Base-by-base conservation (phyloP, 2,797 vertebrate genomes). In the Craterocephalus amniculus region DNA sequence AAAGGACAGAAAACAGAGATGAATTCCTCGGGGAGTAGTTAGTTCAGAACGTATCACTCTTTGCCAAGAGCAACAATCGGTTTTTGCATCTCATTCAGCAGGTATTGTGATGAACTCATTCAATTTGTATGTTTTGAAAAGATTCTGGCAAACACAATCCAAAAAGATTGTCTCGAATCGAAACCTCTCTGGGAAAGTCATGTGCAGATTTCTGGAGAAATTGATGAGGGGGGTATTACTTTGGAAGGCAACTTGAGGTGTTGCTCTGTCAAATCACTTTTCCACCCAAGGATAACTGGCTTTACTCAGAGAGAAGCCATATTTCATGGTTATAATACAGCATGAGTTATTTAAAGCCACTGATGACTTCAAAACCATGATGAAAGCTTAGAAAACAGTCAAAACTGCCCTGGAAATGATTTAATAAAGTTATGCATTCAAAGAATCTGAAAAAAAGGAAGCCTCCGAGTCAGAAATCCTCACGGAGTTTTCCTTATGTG, bases 291-390 rank as follows among this genome's bases (percentile, higher is more conserved):
- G 88, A 91, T 89, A 91, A 92, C 84, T 83, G 88, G 89, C 91
- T 91, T 91, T 89, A 85, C 83, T 79, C 87, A 75, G 83, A 88
- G 84, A 88, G 87, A 85, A 91, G 87, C 80, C 88, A 76, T 87
- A 92, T 92, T 93, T 93, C 93, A 92, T 82, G 89, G 88, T 67
- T 91, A 83, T 90, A 88, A 91, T 85, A 83, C 65, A 54, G 83
- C 72, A 79, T 22, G 78, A 86, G 84, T 87, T 91, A 93, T 92
- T 90, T 90, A 92, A 93, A 93, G 92, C 88, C 80, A 90, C 83
- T 90, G 91, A 91, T 90, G 87, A 92, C 85, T 91, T 92, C 86
- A 92, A 91, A 91, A 89, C 75, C 82, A 79, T 2, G 58, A 83
- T 83, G 78, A 77, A 73, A 87, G 84, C 91, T 90, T 88, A 87